These are phyloP conservation scores for Trachemys scripta DNA, from an alignment of 2,113 vertebrate species.

Conservation along the genomic window DNA sequence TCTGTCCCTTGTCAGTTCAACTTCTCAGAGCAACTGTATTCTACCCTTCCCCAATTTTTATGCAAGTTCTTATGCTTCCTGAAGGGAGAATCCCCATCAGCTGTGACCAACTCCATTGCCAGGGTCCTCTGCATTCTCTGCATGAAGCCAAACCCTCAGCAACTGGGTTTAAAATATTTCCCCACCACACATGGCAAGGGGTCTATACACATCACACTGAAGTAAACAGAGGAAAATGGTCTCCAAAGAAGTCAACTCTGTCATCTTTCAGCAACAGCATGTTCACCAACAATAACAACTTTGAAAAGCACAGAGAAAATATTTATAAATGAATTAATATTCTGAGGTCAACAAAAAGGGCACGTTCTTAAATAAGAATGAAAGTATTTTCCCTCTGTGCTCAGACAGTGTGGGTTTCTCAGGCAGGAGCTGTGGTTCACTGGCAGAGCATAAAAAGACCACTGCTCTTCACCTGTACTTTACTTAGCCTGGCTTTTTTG, in stretches of 20 bases:
- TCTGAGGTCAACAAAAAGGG: not conserved
- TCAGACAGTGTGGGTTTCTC: slow-evolving; percentile 54
- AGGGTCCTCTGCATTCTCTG: not conserved
- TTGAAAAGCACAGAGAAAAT: slow-evolving; percentile 32
- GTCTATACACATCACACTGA: not conserved
- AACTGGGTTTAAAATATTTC: slow-evolving; percentile 4
- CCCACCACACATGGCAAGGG: not conserved
- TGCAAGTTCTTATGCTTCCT: not conserved
- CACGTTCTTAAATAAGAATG: slow-evolving; percentile 31
- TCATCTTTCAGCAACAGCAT: not conserved
- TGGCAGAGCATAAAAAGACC: slow-evolving; percentile 67
- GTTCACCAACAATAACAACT: not conserved
- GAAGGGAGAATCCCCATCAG: not conserved
- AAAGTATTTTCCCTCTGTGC: slow-evolving; percentile 57
- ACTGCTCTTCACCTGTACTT: slow-evolving; percentile 56
- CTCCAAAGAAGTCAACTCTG: not conserved
- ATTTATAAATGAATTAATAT: slow-evolving; percentile 1
- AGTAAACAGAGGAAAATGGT: not conserved
- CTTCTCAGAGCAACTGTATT: not conserved
- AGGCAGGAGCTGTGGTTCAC: slow-evolving; percentile 51
- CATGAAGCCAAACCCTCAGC: not conserved
- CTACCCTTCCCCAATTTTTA: not conserved
- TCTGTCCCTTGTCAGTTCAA: not conserved
- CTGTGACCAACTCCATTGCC: not conserved
- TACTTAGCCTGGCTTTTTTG: slow-evolving; percentile 46